These are phyloP conservation scores for Pheosia tremula DNA, from an alignment of 2,888 invertebrate genomes.

Conservation along the genomic window DNA sequence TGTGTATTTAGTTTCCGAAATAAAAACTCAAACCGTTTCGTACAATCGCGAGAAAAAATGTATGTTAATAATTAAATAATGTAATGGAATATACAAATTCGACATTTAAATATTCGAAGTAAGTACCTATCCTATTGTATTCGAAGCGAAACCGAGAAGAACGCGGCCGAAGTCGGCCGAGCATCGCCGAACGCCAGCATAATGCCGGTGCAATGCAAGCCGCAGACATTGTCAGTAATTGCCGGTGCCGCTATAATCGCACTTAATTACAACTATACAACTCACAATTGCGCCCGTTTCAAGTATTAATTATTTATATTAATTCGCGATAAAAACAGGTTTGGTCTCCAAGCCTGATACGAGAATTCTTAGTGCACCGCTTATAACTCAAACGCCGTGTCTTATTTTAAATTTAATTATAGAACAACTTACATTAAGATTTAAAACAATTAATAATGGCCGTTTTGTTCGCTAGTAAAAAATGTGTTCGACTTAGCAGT, in stretches of 20 bases:
- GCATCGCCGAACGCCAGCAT: slow-evolving; percentile 36
- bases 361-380: slow-evolving; percentile 40
- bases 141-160: slow-evolving; percentile 21
- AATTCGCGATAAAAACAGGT: slow-evolving; percentile 77
- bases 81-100: neutral
- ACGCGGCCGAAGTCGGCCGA: slow-evolving; percentile 29
- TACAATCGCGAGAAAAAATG: slow-evolving; percentile 2
- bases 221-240: slow-evolving; percentile 72
- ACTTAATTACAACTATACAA: slow-evolving; percentile 79
- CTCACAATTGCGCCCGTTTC: slow-evolving; percentile 76
- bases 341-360: slow-evolving; percentile 53
- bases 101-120: slow-evolving; percentile 2
- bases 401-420: slow-evolving; percentile 54
- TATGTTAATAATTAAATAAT: slow-evolving; percentile 1
- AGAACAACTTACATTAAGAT: slow-evolving; percentile 46
- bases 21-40: neutral
- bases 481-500: slow-evolving; percentile 20
- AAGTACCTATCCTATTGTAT: slow-evolving; percentile 2
- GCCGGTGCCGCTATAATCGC: slow-evolving; percentile 73
- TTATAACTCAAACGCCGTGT: slow-evolving; percentile 50
- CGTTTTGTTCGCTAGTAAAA: slow-evolving; percentile 25
- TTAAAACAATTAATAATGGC: slow-evolving; percentile 34
- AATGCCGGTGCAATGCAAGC: slow-evolving; percentile 52
- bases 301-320: slow-evolving; percentile 79
- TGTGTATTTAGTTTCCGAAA: neutral